phyloP scores from a whole-genome alignment of 2,888 invertebrate species.

The Scaptomyza polygonia region DNA sequence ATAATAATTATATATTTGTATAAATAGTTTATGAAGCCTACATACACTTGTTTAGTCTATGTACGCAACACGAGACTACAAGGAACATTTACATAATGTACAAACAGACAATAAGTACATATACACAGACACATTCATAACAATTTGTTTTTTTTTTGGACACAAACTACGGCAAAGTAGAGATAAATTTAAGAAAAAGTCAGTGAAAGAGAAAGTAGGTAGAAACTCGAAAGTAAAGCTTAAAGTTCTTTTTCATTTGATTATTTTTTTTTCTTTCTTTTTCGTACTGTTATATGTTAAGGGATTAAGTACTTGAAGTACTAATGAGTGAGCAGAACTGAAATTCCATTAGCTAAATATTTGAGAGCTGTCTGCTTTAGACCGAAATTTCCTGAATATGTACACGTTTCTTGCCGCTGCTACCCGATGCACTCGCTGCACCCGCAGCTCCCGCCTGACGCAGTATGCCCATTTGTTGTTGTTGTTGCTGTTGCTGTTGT shows the following conservation, averaged over 20 bases:
- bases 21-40: slow-evolving; percentile 52
- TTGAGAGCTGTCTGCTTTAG: slow-evolving; percentile 82
- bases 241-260: neutral
- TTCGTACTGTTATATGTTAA: neutral
- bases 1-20: slow-evolving; percentile 24
- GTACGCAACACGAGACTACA: slow-evolving; percentile 45
- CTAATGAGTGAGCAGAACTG: slow-evolving; percentile 11
- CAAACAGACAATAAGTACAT: slow-evolving; percentile 65
- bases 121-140: slow-evolving; percentile 48
- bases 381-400: slow-evolving; percentile 97
- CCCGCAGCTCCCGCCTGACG: slow-evolving; percentile 85
- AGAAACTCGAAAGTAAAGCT: slow-evolving; percentile 10
- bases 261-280: neutral
- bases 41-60: slow-evolving; percentile 53
- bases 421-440: slow-evolving; percentile 29
- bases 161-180: slow-evolving; percentile 28
- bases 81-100: slow-evolving; percentile 82
- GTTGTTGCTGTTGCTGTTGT: slow-evolving; percentile 59
- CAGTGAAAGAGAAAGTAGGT: slow-evolving; percentile 1
- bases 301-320: slow-evolving; percentile 36
- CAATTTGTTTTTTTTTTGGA: slow-evolving; percentile 9
- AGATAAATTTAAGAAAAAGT: slow-evolving; percentile 3
- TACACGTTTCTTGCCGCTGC: slow-evolving; percentile 90
- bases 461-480: slow-evolving; percentile 85
- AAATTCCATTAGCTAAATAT: slow-evolving; percentile 28